A percentile compares a stretch with the other conserved stretches of the same genome.
Conservation (phyloP, 2,888 invertebrate species). For the Aphidius colemani region DNA sequence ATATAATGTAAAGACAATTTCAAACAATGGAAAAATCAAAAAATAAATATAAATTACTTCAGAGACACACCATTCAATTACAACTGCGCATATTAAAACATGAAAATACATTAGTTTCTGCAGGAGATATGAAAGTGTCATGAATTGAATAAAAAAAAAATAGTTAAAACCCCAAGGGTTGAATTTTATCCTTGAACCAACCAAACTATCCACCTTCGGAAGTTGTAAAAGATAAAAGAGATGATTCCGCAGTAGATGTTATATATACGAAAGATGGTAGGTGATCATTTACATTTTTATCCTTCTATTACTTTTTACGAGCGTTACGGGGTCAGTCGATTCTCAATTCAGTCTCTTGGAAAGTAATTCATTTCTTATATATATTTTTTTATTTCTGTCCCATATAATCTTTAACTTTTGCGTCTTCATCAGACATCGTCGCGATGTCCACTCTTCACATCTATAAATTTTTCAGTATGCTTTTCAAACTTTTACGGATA, state of each 20-base stretch:
- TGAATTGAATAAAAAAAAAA: too few species aligned
- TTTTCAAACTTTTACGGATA: too few species aligned
- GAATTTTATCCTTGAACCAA: conserved; percentile 27
- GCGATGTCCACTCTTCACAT: not conserved
- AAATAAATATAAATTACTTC: too few species aligned
- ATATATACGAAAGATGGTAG: conserved; percentile 22
- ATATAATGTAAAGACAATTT: too few species aligned
- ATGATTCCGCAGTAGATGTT: conserved; percentile 20
- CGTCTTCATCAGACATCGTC: not conserved
- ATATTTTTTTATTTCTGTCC: not conserved
- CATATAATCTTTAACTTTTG: not conserved
- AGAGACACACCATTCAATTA: too few species aligned
- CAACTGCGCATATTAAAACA: too few species aligned
- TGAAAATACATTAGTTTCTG: too few species aligned
- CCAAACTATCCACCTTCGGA: conserved; percentile 27
- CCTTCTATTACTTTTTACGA: conserved; percentile 41
- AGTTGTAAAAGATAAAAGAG: conserved; percentile 24
- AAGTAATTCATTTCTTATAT: conserved; percentile 19
- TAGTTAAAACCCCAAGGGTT: not conserved
- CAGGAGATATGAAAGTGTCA: too few species aligned
- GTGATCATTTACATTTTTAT: conserved; percentile 42
- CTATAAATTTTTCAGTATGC: not conserved
- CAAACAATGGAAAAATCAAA: too few species aligned
- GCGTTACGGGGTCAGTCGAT: conserved; percentile 31
- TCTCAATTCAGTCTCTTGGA: conserved; percentile 24